These are phyloP conservation scores for Xanthia togata DNA, from an alignment of 2,888 invertebrate genomes.

Conservation along the genomic window DNA sequence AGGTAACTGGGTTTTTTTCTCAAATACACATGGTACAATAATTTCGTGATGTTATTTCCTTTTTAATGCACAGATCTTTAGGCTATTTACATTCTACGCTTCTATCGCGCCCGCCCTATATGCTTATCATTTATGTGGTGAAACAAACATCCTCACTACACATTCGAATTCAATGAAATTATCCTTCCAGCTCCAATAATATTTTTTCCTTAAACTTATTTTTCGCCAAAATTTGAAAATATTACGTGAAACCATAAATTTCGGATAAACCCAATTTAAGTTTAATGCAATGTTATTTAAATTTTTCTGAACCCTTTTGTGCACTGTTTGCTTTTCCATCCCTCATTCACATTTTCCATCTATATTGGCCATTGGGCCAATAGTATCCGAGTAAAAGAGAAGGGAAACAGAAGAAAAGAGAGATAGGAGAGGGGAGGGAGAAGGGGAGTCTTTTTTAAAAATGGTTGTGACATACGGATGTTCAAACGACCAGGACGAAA, in stretches of 20 bases:
- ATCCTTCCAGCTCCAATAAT: neutral
- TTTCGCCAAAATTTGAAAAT: slow-evolving; percentile 6
- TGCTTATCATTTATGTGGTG: slow-evolving; percentile 12
- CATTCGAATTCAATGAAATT: slow-evolving; percentile 11
- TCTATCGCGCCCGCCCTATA: neutral
- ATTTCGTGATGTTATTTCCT: slow-evolving; percentile 18
- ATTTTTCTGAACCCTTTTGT: too few species aligned
- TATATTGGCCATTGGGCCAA: too few species aligned
- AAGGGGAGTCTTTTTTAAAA: too few species aligned
- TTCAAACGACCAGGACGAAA: too few species aligned
- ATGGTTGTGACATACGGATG: too few species aligned
- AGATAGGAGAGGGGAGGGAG: too few species aligned
- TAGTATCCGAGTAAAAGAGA: too few species aligned
- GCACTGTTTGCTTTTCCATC: neutral
- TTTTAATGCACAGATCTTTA: neutral
- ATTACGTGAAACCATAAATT: neutral
- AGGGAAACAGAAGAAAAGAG: too few species aligned
- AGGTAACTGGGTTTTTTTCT: slow-evolving; percentile 25
- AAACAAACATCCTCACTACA: slow-evolving; percentile 6
- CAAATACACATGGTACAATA: neutral
- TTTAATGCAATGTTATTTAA: too few species aligned
- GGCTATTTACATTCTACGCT: neutral
- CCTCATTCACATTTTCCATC: too few species aligned
- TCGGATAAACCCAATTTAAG: too few species aligned
- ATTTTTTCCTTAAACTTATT: slow-evolving; percentile 14